phyloP scores from a whole-genome alignment of 2,113 vertebrate genomes.

The Passerina amoena region DNA sequence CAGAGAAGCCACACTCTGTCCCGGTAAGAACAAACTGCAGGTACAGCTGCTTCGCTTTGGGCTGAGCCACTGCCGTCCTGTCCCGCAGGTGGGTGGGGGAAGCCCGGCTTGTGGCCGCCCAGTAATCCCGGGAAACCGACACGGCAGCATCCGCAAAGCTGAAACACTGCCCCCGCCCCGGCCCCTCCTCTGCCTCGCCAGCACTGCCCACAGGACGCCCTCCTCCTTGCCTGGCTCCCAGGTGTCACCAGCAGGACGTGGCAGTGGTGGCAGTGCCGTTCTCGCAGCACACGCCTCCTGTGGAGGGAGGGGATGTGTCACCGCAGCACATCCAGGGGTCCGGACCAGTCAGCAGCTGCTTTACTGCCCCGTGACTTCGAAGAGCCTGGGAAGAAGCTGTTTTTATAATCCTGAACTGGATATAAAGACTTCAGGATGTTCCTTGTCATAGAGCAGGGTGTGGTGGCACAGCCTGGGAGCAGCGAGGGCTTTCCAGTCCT shows the following conservation, averaged over 20 bases:
- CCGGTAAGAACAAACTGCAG: conserved; percentile 71
- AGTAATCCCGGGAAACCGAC: not conserved
- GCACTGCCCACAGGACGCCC: not conserved
- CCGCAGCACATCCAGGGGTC: not conserved
- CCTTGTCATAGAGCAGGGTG: not conserved
- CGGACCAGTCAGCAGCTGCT: not conserved
- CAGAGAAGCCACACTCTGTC: conserved; percentile 73
- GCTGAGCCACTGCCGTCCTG: conserved; percentile 66
- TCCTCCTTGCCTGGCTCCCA: not conserved
- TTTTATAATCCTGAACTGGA: not conserved
- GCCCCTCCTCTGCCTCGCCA: not conserved
- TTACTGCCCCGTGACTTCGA: not conserved
- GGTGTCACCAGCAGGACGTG: not conserved
- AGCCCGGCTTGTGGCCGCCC: conserved; percentile 13
- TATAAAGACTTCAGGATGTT: not conserved
- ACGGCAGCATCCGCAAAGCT: conserved; percentile 15
- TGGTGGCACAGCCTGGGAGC: not conserved
- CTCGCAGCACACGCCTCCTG: fast-evolving
- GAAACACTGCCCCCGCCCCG: not conserved
- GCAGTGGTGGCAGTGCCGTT: fast-evolving
- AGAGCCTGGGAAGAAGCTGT: not conserved
- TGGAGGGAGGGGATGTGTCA: not conserved
- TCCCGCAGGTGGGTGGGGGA: conserved; percentile 70
- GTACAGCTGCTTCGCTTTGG: conserved; percentile 70
- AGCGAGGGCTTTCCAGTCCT: not conserved